Evolutionary conservation across 2,113 vertebrate species (phyloP), one percentile per base, ranked within the genome.

Genomic region (Rhinoderma darwinii): DNA sequence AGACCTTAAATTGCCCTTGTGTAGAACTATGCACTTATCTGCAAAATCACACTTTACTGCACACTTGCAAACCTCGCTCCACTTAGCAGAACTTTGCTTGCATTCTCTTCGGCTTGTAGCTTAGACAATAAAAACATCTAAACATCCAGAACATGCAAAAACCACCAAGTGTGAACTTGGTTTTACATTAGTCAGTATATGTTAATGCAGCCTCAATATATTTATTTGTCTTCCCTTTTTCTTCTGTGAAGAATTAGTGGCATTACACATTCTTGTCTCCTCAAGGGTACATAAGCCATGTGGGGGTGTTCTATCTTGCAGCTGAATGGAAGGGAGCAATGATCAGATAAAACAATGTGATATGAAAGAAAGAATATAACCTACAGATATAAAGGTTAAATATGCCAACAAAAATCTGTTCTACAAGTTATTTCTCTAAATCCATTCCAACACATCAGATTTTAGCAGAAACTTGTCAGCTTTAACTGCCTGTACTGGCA

Each of bases 371-470:
- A 25, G 37, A 83, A 83, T 70, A 44, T 37, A 83, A 50, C 81
- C 61, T 70, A 83, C n/a, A 83, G 61, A 70, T 81, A 50, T 81
- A 70, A 83, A 83, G 41, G 61, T 83, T 47, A 82, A 83, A 66
- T 50, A 83, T 50, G 81, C 39, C 81, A 83, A 83, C 22, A 27
- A 70, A 68, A 70, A 83, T 70, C 39, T 10, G 17, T 37, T 47
- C 61, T 47, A 39, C 59, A 83, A 70, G 27, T 84, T 20, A 84
- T 73, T 84, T 84, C 32, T 51, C 32, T 73, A 84, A 84, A 84
- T 74, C 82, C 50, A 56, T 84, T 84, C 44, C 35, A 84, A 56
- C 30, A 84, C 44, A 83, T 72, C 43, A 70, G 61, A 72, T 83
- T 83, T 83, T 37, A 83, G 63, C 20, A 70, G 25, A 72, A 83